A percentile compares a stretch with the other conserved stretches of the same genome.
Evolutionary conservation across 2,888 invertebrate species (phyloP).

Genomic region (Drosophila maculinotata): DNA sequence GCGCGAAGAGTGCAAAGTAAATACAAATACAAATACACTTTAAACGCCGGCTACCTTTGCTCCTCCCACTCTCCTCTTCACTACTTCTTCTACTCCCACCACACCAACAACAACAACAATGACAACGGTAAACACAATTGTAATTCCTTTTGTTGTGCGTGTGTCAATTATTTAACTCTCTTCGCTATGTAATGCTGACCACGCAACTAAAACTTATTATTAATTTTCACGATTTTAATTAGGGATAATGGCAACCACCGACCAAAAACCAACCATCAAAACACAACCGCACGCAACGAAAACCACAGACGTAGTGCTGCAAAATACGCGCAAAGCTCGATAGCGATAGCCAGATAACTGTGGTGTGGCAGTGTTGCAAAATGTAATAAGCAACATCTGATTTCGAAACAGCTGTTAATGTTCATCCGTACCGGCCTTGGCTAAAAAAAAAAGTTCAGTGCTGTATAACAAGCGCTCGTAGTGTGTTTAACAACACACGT

Average conservation of each 20-base stretch:
- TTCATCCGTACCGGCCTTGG: slow-evolving; percentile 9
- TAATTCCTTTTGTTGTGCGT: background rate
- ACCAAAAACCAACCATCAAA: slow-evolving; percentile 51
- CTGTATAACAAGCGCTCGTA: slow-evolving; percentile 25
- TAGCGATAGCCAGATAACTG: slow-evolving; percentile 29
- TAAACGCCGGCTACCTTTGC: slow-evolving; percentile 64
- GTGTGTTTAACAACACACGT: slow-evolving; percentile 58
- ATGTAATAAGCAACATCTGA: slow-evolving; percentile 28
- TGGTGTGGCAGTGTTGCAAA: slow-evolving; percentile 14
- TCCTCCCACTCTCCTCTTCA: slow-evolving; percentile 38
- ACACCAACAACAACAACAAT: slow-evolving; percentile 16
- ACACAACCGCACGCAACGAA: slow-evolving; percentile 59
- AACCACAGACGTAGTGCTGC: slow-evolving; percentile 56
- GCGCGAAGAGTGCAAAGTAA: slow-evolving; percentile 35
- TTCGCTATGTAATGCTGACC: slow-evolving; percentile 11
- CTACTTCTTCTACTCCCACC: slow-evolving; percentile 24
- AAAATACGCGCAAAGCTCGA: slow-evolving; percentile 32
- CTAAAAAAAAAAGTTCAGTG: slow-evolving; percentile 18
- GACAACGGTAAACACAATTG: slow-evolving; percentile 13
- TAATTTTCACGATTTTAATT: slow-evolving; percentile 37
- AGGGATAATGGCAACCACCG: slow-evolving; percentile 42
- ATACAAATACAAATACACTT: slow-evolving; percentile 47
- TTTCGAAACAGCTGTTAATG: slow-evolving; percentile 28
- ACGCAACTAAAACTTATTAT: slow-evolving; percentile 27
- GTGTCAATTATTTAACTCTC: slow-evolving; percentile 6